Conservation (phyloP, 2,888 invertebrate genomes). For the Aelia acuminata region DNA sequence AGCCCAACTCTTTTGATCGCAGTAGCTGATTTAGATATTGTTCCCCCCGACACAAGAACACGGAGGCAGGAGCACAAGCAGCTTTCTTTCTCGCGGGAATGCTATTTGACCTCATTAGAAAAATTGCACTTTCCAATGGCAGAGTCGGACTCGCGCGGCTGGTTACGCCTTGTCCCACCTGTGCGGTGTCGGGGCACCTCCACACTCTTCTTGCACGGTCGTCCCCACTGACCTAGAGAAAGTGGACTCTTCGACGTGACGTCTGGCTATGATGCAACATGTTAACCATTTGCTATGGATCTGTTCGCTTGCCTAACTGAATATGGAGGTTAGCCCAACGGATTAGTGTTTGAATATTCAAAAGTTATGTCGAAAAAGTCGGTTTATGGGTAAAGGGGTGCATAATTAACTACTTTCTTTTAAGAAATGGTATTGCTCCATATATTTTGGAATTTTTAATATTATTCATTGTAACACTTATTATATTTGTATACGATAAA, state of each 20-base stretch:
- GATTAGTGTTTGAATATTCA: background rate
- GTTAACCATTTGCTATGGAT: background rate
- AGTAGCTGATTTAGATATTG: conserved; percentile 29
- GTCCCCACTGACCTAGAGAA: background rate
- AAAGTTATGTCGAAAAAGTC: background rate
- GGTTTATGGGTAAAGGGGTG: background rate
- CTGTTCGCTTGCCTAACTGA: background rate
- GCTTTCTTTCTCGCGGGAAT: conserved; percentile 14
- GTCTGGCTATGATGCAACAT: background rate
- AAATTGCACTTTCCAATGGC: conserved; percentile 30
- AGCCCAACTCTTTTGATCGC: background rate
- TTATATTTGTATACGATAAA: background rate
- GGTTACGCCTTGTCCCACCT: background rate
- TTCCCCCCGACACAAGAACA: background rate
- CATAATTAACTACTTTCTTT: background rate
- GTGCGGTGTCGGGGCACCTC: background rate
- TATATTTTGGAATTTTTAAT: background rate
- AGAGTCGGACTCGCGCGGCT: background rate
- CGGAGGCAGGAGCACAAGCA: background rate
- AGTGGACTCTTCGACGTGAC: background rate
- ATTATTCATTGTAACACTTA: background rate
- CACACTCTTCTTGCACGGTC: background rate
- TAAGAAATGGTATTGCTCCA: background rate
- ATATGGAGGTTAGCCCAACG: background rate
- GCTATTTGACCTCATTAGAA: conserved; percentile 30